Evolutionary conservation across 2,888 invertebrate genomes (phyloP), one percentile per base, ranked within the genome.

Genomic region (Crematogaster levior): DNA sequence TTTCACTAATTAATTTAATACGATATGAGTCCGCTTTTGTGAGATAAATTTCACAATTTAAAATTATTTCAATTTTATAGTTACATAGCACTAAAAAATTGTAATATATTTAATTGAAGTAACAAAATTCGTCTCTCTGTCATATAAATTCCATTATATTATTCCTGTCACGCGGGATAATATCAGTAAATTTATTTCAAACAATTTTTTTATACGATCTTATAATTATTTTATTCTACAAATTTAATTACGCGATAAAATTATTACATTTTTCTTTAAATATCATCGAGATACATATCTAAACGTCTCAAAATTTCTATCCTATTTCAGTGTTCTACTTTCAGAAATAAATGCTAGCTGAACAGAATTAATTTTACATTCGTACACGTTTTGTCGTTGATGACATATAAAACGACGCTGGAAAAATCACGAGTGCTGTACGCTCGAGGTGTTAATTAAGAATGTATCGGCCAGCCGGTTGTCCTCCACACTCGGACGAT

Each of bases 1-100:
- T 79, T 77, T 68, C 21, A 10, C 27, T 79, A 79, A 77, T 77
- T 77, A 70, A 79, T 79, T 56, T 72, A 70, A 79, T 79, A 70
- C 24, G 12, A 40, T 24, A 56, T 34, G 34, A 40, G 40, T 1
- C 21, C 72, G 30, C 21, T 40, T 37, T 40, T 40, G 72, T 21
- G 40, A 27, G 21, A 56, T 70, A 56, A 79, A 72, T 56, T 72
- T 72, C 24, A 21, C 34, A 56, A n/a, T 56, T 79, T 79, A 56
- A 79, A 79, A 61, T 30, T 74, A 61, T 61, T 61, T 60, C 21
- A 60, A 68, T 43, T 68, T 68, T 43, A 53, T 56, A 7, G 12
- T 21, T 40, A n/a, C n/a, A n/a, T n/a, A 27, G 21, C 30, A 43
- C 40, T 34, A 30, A 56, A 66, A 68, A 68, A 9, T 12, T 18